phyloP scores from a whole-genome alignment of 2,888 invertebrate genomes.

The Protonemura montana region DNA sequence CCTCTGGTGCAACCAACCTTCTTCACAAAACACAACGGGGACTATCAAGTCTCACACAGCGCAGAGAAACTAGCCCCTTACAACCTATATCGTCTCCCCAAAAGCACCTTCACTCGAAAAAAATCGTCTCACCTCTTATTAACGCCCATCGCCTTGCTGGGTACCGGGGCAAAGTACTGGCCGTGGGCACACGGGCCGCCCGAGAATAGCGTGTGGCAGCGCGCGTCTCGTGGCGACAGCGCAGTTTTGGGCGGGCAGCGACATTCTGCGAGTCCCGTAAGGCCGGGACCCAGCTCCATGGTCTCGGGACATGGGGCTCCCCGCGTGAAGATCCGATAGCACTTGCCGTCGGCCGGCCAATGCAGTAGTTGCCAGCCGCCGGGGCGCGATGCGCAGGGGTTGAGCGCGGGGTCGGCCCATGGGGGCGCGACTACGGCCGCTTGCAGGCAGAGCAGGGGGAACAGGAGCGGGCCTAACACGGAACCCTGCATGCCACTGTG shows the following conservation, averaged over 20 bases:
- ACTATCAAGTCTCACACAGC: no score
- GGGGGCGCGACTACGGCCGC: conserved; percentile 81
- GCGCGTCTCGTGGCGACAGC: conserved; percentile 71
- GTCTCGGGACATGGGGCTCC: conserved; percentile 78
- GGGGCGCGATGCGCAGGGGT: conserved; percentile 82
- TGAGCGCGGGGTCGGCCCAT: conserved; percentile 82
- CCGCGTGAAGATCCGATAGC: conserved; percentile 83
- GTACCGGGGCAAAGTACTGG: conserved; percentile 78
- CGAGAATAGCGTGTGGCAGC: conserved; percentile 78
- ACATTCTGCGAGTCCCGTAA: conserved; percentile 75
- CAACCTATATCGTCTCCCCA: background rate
- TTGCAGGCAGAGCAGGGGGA: conserved; percentile 54
- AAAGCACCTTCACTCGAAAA: no score
- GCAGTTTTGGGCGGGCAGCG: conserved; percentile 84
- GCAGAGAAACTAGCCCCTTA: no score
- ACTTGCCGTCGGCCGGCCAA: conserved; percentile 84
- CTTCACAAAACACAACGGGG: no score
- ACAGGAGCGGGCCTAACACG: conserved; percentile 29
- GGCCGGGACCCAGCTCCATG: conserved; percentile 74
- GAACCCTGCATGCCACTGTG: conserved; percentile 39
- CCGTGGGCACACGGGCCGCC: conserved; percentile 76
- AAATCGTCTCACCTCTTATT: background rate
- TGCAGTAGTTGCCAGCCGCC: conserved; percentile 86
- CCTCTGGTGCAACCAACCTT: no score
- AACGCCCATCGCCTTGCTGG: conserved; percentile 51